Base-by-base conservation (phyloP, 2,797 vertebrate species). In the Acanthurus tractus region DNA sequence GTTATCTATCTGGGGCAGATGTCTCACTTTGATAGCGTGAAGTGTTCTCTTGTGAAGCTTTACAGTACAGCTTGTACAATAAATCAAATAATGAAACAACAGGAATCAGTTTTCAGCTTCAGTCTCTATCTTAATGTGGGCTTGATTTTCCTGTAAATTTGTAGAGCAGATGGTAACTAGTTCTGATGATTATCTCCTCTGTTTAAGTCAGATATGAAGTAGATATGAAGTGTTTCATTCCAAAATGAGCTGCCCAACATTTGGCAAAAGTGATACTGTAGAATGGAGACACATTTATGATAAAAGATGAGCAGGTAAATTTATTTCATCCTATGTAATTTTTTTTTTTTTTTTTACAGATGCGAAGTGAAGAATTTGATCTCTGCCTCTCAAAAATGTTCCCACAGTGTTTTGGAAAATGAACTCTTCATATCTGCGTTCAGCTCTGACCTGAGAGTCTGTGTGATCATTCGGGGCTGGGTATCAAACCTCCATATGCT, bases 141-240 rank as follows among this genome's bases (percentile, higher is more conserved):
- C 69, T 70, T 72, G n/a, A 54, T 85, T 68, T 55, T 73, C 68
- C 74, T 78, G 73, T 80, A 70, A 65, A 81, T 74, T 63, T 84
- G 61, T 61, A 82, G 86, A 87, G 77, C 87, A 90, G 81, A 87
- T 88, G 82, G 82, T 49, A 38, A 57, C 81, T 72, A 73, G 72
- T 66, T 66, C 57, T 76, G 68, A 82, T 81, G 64, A 79, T 85
- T 79, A 63, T 65, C 68, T 85, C 78, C 42, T 54, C 52, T 85
- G 77, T 91, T 84, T 67, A 58, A 73, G 76, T 85, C 77, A 75
- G 59, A 87, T 63, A 70, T 83, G 70, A 82, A 74, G 66, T 71
- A 70, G 70, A 81, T 59, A 64, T 73, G 69, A 86, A 84, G 73
- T 2, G 81, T 73, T 89, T 87, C 78, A 61, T 83, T 90, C 86